Evolutionary conservation across 1,140 invertebrate species (phyloP), one percentile per base, ranked within the genome.

Genomic region (Drosophila varians): DNA sequence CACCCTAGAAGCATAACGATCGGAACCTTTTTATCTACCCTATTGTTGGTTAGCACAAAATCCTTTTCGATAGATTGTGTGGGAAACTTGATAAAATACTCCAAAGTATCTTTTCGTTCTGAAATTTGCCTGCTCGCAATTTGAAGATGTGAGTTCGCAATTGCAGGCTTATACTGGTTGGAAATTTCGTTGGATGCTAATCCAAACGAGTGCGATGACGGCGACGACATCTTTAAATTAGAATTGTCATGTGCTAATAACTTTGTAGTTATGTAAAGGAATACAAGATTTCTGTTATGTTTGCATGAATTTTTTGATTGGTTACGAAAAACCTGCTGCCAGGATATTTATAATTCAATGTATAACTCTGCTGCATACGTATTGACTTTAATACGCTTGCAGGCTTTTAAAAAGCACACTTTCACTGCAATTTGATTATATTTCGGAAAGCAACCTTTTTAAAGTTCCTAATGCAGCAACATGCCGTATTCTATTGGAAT

Each of bases 1-100:
- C 96, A 96, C 28, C 96, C 96, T 48, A 96, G 92, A 1, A 96
- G 82, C 70, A 96, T 92, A n/a, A 96, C 93, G 1, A 96, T 93
- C 7, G 95, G 94, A 45, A 94, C 91, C 78, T 94, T 94, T 14
- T 93, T 92, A 36, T 94, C 93, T 55, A 93, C 91, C n/a, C 60
- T 70, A 16, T 48, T 42, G 49, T 92, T 93, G 6, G 94, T 91
- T 61, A 94, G 93, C 9, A 93, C 93, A 75, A 93, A 94, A 57
- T 94, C 93, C 9, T 72, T 69, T 12, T 74, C 58, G 12, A 42
- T 74, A 4, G 52, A 90, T 75, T 91, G 91, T 54, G 90, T 92
- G 0, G 94, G 94, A 79, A 94, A 95, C 71, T 93, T 94, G 0
- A 95, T 93, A 69, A 94, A 93, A 90, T 94, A 94, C 70, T 94